A percentile compares a stretch with the other conserved stretches of the same genome.
phyloP scores from a whole-genome alignment of 2,888 invertebrate genomes.

The Molorchus minor region DNA sequence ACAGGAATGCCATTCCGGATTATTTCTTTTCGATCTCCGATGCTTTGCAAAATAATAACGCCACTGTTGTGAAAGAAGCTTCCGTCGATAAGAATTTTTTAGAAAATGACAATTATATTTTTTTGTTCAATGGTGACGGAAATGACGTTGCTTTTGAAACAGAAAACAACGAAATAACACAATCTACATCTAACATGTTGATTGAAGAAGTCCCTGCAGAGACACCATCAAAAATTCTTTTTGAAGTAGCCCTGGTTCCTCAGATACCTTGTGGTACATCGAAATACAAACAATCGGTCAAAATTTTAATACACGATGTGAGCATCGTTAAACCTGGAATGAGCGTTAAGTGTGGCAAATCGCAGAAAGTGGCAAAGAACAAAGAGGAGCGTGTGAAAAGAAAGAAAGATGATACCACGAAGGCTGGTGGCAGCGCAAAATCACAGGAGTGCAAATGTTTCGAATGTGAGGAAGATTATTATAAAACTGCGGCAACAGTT shows the following conservation, averaged over 20 bases:
- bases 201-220: background rate
- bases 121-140: conserved; percentile 3
- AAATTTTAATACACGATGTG: background rate
- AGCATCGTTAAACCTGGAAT: background rate
- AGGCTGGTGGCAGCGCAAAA: background rate
- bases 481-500: background rate
- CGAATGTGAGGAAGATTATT: conserved; percentile 1
- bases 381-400: conserved; percentile 4
- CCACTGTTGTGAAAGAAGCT: background rate
- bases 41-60: background rate
- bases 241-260: conserved; percentile 10
- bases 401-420: background rate
- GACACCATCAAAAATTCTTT: conserved; percentile 15
- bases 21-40: conserved; percentile 24
- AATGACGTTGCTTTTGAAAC: background rate
- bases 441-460: background rate
- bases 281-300: conserved; percentile 5
- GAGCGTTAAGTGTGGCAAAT: background rate
- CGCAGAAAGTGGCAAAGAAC: conserved; percentile 7
- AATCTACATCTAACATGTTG: no score
- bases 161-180: background rate
- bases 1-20: conserved; percentile 25
- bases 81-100: conserved; percentile 4
- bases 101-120: background rate
- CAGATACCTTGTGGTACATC: background rate